Base-by-base conservation (phyloP, 1,140 invertebrate species). In the Radopholus similis region DNA sequence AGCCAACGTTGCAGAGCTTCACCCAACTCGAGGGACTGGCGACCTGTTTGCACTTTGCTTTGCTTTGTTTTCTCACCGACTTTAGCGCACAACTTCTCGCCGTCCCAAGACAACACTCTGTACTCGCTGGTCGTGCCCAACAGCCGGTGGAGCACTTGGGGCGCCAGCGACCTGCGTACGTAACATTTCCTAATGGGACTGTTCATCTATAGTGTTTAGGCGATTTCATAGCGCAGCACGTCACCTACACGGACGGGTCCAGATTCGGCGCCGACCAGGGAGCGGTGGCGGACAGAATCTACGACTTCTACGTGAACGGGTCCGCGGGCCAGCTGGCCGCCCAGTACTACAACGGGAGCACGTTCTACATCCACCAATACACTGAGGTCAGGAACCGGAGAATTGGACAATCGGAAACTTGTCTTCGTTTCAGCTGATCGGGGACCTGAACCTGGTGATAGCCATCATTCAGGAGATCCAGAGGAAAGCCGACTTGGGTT, bases 1-100 rank as follows among this genome's bases (percentile, higher is more conserved):
- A 75, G 54, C 72, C 72, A 9, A 65, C 59, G 2, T 26, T 75
- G 18, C 66, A 67, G 18, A 70, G 69, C 5, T 73, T 38, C 32
- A 69, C 69, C 21, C 37, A 74, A 15, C 18, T 67, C 23, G 69
- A 71, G 40, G 32, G 28, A n/a, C 34, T 75, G n/a, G 8, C 30
- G 26, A 73, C 34, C n/a, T 73, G 72, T 71, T n/a, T n/a, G n/a
- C 65, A n/a, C 47, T 32, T 18, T n/a, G 11, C n/a, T n/a, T n/a
- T 32, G 9, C 11, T 51, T 18, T n/a, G 49, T 1, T 1, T 42
- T 42, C 18, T 13, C 11, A 18, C 28, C 1, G n/a, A n/a, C 11
- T 58, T 30, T 44, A 30, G 13, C 6, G 13, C 15, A 23, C 54
- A 26, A 13, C 13, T 26, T 73, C n/a, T 40, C 72, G 68, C 68